Base-by-base conservation (phyloP, 2,888 invertebrate genomes). In the Rotaria macrura region DNA sequence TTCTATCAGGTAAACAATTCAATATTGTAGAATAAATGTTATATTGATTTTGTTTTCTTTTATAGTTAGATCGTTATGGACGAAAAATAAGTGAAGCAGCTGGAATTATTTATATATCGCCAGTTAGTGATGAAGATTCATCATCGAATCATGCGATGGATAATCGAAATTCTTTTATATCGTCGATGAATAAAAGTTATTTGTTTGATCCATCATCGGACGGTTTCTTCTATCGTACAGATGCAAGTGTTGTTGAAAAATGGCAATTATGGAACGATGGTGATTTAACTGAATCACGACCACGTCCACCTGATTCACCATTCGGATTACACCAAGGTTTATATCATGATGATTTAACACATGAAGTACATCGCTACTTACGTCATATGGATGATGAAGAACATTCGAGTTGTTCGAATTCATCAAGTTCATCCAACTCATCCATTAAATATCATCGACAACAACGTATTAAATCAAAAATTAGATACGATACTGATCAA, bases 211-310 rank as follows among this genome's bases (percentile, higher is more conserved):
- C 79, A 79, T 7, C 40, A 43, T 79, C 38, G 1, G 12, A 79
- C 20, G 79, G 79, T 1, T 79, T n/a, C 25, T 79, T 79, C 20
- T 79, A 79, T n/a, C 40, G 43, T n/a, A 79, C 79, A 0, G n/a
- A 79, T 43, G 43, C 38, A n/a, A 43, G 7, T 43, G 10, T 43
- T n/a, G 25, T 79, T n/a, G 79, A 79, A 79, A 17, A 43, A 79
- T 79, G 79, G 79, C 43, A 79, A 79, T n/a, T 79, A 79, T 79
- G 79, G 79, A n/a, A 43, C 20, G 79, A 79, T 40, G 79, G 12
- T 43, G 79, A 79, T 43, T 7, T 79, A 43, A n/a, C 0, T 14
- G 25, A 43, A 25, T n/a, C 79, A 14, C 40, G 43, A 12, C 79
- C 79, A 43, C 79, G 43, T 14, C 79, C 79, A n/a, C 43, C 79